Conservation (phyloP, 1,140 invertebrate species). For the Mactra quadrangularis region DNA sequence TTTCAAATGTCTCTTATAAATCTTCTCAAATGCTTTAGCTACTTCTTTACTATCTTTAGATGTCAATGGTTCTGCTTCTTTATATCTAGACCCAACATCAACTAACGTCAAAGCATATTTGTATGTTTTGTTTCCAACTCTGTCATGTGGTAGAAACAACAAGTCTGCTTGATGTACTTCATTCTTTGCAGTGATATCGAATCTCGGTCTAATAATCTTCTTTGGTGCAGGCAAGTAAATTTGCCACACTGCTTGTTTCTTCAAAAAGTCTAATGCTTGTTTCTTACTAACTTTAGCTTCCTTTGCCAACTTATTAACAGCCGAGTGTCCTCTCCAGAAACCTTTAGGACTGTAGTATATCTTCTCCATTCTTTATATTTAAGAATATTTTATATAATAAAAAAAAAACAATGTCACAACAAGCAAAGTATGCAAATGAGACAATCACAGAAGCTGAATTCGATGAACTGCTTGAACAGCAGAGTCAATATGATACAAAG, state of each 20-base stretch:
- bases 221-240: constrained; percentile 58
- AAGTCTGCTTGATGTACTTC: constrained; percentile 63
- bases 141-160: constrained; percentile 64
- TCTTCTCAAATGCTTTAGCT: constrained; percentile 49
- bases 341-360: constrained; percentile 9
- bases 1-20: constrained; percentile 58
- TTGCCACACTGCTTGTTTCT: constrained; percentile 63
- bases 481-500: background rate
- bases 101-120: constrained; percentile 61
- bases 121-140: constrained; percentile 44
- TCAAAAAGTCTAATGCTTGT: constrained; percentile 45
- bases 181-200: constrained; percentile 47
- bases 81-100: constrained; percentile 60
- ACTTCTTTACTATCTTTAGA: constrained; percentile 56
- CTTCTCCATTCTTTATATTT: constrained; percentile 15
- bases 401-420: background rate
- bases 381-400: background rate
- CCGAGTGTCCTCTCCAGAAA: constrained; percentile 30
- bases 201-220: constrained; percentile 32
- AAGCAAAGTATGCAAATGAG: no score
- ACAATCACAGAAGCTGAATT: background rate
- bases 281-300: constrained; percentile 12
- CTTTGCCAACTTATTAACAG: constrained; percentile 56
- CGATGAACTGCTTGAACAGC: constrained; percentile 11
- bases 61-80: constrained; percentile 63